Conservation (phyloP, 2,113 vertebrate genomes). For the Phocoena sinus region DNA sequence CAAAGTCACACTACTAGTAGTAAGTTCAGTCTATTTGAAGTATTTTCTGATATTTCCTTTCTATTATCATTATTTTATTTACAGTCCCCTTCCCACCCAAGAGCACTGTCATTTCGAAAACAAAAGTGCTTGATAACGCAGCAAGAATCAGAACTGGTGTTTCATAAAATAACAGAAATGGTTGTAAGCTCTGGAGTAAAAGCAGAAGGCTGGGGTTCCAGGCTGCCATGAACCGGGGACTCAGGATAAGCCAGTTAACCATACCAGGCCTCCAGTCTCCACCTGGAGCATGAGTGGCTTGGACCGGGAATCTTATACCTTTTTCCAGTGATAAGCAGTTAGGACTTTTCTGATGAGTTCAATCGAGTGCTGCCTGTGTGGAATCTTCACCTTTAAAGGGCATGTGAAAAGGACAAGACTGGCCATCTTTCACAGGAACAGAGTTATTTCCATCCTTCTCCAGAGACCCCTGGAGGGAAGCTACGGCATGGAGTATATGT, state of each 20-base stretch:
- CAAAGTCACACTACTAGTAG: neutral
- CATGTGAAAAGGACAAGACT: neutral
- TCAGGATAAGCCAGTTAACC: neutral
- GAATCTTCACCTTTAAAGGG: neutral
- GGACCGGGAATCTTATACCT: neutral
- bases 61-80: neutral
- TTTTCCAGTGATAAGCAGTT: neutral
- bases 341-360: neutral
- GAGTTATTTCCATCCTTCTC: neutral
- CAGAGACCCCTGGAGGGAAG: neutral
- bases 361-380: rapidly evolving
- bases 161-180: neutral
- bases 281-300: neutral
- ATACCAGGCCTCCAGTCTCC: neutral
- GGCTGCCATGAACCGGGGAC: neutral
- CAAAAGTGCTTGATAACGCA: neutral
- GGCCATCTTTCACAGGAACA: neutral
- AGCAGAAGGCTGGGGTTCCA: neutral
- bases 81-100: neutral
- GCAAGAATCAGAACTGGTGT: neutral
- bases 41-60: neutral
- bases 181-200: neutral
- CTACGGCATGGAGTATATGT: rapidly evolving
- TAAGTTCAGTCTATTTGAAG: neutral
- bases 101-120: neutral